phyloP scores from a whole-genome alignment of 1,140 invertebrate genomes.

The Eumeta japonica region DNA sequence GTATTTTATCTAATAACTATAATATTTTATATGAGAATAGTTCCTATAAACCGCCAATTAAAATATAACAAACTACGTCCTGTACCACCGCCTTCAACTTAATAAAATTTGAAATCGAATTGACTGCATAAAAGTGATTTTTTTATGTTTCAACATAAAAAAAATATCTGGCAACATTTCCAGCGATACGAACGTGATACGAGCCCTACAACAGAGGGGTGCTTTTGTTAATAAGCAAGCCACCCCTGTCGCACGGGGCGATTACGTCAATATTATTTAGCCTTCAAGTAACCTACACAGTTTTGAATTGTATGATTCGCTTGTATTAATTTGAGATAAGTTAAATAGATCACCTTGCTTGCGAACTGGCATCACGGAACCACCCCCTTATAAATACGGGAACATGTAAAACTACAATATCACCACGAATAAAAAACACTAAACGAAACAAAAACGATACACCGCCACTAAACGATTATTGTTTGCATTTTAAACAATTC shows the following conservation, averaged over 20 bases:
- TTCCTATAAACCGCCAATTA: no score
- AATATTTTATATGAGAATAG: no score
- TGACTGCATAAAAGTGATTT: no score
- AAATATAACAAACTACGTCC: no score
- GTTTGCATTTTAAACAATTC: conserved; percentile 40
- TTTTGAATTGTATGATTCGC: no score
- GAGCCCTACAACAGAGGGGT: conserved; percentile 20
- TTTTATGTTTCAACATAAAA: no score
- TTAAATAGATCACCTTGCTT: conserved; percentile 51
- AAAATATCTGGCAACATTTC: conserved; percentile 17
- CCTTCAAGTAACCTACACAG: no score
- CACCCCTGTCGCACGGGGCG: conserved; percentile 16
- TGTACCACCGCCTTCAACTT: no score
- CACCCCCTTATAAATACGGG: conserved; percentile 50
- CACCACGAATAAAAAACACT: conserved; percentile 25
- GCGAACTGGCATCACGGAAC: conserved; percentile 58
- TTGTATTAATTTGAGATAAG: no score
- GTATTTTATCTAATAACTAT: no score
- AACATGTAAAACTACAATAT: conserved; percentile 35
- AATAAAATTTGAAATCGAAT: no score
- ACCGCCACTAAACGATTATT: conserved; percentile 19
- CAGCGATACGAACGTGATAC: conserved; percentile 19
- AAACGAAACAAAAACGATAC: conserved; percentile 38
- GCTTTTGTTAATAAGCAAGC: conserved; percentile 7
- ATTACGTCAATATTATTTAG: conserved; percentile 1